phyloP scores from a whole-genome alignment of 2,888 invertebrate genomes.

The Lypha dubia region DNA sequence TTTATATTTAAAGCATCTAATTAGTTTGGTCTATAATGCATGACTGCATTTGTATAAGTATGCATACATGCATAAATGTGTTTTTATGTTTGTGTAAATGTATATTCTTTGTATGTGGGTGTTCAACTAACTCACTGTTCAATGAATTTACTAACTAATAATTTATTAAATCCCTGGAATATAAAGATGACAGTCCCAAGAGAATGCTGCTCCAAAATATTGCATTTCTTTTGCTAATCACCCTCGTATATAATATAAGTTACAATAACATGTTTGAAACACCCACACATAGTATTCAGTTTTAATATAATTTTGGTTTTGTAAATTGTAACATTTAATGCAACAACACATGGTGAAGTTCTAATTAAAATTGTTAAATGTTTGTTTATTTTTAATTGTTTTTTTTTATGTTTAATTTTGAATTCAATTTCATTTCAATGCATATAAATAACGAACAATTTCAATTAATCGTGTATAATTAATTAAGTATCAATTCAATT shows the following conservation, averaged over 20 bases:
- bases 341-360: conserved; percentile 56
- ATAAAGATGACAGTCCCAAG: conserved; percentile 46
- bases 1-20: conserved; percentile 49
- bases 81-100: neutral
- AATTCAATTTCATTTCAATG: conserved; percentile 21
- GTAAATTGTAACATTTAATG: conserved; percentile 29
- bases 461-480: conserved; percentile 64
- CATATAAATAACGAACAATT: conserved; percentile 55
- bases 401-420: no score
- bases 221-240: neutral
- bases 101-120: conserved; percentile 13
- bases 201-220: conserved; percentile 18
- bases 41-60: neutral
- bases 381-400: neutral
- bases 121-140: conserved; percentile 36
- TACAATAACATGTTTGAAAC: neutral
- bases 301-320: conserved; percentile 32
- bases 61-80: neutral
- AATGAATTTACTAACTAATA: conserved; percentile 46
- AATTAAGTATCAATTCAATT: conserved; percentile 26
- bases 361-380: conserved; percentile 57
- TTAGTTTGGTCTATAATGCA: conserved; percentile 31
- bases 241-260: conserved; percentile 3
- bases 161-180: conserved; percentile 49
- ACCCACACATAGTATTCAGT: neutral